Evolutionary conservation across 2,888 invertebrate genomes (phyloP).

Genomic region (Lycia hirtaria): DNA sequence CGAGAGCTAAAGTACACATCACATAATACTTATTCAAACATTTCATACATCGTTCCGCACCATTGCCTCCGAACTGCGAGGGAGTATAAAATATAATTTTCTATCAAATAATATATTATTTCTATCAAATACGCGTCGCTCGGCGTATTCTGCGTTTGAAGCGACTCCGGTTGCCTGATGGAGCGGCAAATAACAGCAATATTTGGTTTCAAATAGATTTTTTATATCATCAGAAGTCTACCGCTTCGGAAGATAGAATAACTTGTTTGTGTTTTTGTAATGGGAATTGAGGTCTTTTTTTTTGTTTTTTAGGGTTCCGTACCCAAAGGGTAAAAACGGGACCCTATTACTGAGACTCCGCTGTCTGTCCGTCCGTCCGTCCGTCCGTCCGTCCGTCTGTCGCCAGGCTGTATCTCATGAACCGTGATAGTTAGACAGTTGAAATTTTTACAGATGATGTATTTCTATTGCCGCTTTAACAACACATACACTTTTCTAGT

Average conservation of each 20-base stretch:
- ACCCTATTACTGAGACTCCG: no score
- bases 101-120: conserved; percentile 22
- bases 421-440: no score
- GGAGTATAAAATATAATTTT: conserved; percentile 29
- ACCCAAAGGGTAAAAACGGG: no score
- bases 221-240: conserved; percentile 19
- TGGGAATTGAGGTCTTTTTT: no score
- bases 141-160: conserved; percentile 49
- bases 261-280: background rate
- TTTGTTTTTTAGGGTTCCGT: no score
- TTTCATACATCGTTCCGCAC: conserved; percentile 35
- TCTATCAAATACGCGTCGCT: conserved; percentile 32
- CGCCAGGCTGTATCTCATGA: no score
- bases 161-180: conserved; percentile 39
- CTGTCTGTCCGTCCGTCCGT: no score
- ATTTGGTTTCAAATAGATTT: conserved; percentile 37
- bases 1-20: conserved; percentile 2
- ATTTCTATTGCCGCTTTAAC: no score
- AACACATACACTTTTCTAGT: no score
- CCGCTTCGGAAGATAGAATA: background rate
- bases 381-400: no score
- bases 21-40: conserved; percentile 24
- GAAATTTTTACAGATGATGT: no score
- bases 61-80: conserved; percentile 30
- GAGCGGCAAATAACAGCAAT: conserved; percentile 47